Evolutionary conservation across 2,797 vertebrate genomes (phyloP).

Genomic region (Limosa lapponica): DNA sequence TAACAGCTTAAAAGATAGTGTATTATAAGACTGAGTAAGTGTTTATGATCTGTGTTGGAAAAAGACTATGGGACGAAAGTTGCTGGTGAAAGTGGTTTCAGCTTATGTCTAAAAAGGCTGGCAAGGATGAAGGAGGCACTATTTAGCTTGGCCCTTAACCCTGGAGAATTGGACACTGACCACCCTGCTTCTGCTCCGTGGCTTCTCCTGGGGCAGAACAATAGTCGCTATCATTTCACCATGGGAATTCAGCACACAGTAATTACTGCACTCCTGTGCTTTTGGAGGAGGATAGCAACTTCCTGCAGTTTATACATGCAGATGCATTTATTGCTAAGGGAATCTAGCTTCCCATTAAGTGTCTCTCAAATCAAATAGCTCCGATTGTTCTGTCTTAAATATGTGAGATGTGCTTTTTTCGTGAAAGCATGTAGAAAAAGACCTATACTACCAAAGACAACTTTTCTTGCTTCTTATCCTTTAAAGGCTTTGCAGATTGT

Average conservation of each 20-base stretch:
- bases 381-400: slow-evolving; percentile 3
- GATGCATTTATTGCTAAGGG: not conserved
- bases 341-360: slow-evolving; percentile 18
- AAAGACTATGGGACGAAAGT: not conserved
- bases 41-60: slow-evolving; percentile 14
- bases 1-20: slow-evolving; percentile 19
- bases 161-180: not conserved
- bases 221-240: not conserved
- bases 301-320: not conserved
- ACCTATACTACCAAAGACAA: not conserved
- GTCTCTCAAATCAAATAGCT: slow-evolving; percentile 38
- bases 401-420: not conserved
- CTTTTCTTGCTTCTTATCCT: not conserved
- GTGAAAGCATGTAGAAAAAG: slow-evolving; percentile 1
- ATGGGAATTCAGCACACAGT: not conserved
- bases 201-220: not conserved
- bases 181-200: not conserved
- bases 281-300: not conserved
- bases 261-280: not conserved
- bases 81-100: slow-evolving; percentile 3
- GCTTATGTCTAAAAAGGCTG: not conserved
- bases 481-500: slow-evolving; percentile 20
- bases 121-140: not conserved
- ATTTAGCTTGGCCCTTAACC: not conserved
- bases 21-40: slow-evolving; percentile 19